These are phyloP conservation scores for Helicoverpa assulta DNA, from an alignment of 2,888 invertebrate species.

Conservation along the genomic window DNA sequence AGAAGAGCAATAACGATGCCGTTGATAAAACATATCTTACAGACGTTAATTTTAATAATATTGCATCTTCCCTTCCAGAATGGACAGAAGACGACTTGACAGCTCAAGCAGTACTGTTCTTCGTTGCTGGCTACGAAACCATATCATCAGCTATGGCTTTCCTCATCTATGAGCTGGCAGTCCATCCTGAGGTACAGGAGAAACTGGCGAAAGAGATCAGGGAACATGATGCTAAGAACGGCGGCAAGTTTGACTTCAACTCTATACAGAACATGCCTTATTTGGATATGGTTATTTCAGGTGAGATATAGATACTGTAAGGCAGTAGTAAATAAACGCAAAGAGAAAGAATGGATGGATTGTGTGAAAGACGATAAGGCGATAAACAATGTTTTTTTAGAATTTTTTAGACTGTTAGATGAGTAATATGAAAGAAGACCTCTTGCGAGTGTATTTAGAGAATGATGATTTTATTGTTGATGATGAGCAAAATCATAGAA, in stretches of 20 bases:
- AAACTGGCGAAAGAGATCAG: constrained; percentile 88
- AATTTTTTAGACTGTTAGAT: no score
- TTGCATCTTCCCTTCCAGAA: constrained; percentile 50
- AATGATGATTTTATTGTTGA: no score
- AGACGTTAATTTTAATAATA: no score
- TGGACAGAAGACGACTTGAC: constrained; percentile 82
- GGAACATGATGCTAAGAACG: constrained; percentile 79
- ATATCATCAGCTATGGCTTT: constrained; percentile 85
- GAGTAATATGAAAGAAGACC: no score
- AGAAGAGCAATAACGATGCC: no score
- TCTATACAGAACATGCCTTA: constrained; percentile 89
- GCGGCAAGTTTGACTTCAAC: constrained; percentile 86
- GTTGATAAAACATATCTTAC: no score
- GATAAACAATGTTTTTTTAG: no score
- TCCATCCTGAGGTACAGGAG: constrained; percentile 90
- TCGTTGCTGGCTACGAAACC: constrained; percentile 90
- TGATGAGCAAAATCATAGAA: no score
- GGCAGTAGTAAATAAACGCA: no score
- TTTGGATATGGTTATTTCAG: constrained; percentile 91
- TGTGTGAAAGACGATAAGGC: no score
- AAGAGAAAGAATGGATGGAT: no score
- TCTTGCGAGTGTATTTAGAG: no score
- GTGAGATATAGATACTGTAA: constrained; percentile 63
- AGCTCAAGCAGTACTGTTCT: constrained; percentile 88
- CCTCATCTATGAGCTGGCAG: constrained; percentile 89